These are phyloP conservation scores for Trichopria drosophilae DNA, from an alignment of 2,888 invertebrate genomes.

Conservation along the genomic window DNA sequence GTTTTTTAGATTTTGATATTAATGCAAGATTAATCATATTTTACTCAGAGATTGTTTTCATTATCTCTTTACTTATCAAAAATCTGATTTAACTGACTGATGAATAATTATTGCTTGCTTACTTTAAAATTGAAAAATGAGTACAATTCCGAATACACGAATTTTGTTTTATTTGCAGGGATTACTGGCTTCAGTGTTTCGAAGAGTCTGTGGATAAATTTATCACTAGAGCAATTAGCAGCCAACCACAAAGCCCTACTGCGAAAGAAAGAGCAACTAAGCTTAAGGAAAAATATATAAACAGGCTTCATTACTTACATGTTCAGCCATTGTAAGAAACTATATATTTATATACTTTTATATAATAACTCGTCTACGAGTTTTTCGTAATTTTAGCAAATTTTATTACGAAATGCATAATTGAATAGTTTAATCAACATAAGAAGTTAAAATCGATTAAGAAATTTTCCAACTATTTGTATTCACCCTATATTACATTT, in stretches of 20 bases:
- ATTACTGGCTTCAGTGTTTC: slow-evolving; percentile 92
- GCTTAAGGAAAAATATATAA: slow-evolving; percentile 81
- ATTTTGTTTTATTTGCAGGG: slow-evolving; percentile 49
- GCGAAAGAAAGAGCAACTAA: slow-evolving; percentile 78
- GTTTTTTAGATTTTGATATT: no score
- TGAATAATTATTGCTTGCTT: neutral
- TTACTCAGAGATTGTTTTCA: slow-evolving; percentile 7
- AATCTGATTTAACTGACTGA: no score
- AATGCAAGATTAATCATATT: no score
- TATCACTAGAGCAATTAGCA: slow-evolving; percentile 77
- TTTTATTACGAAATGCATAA: no score
- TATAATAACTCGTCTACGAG: no score
- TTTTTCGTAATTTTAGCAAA: no score
- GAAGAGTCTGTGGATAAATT: slow-evolving; percentile 84
- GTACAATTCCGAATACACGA: neutral
- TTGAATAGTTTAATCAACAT: no score
- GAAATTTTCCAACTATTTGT: no score
- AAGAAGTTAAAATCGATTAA: no score
- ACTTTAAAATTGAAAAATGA: slow-evolving; percentile 3
- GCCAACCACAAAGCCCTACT: slow-evolving; percentile 75
- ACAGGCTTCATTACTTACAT: slow-evolving; percentile 74
- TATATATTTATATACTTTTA: slow-evolving; percentile 20
- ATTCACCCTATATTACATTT: no score
- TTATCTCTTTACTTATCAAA: no score
- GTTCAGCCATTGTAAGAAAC: slow-evolving; percentile 76